Evolutionary conservation across 2,113 vertebrate genomes (phyloP).

Genomic region (Sakesphorus luctuosus): DNA sequence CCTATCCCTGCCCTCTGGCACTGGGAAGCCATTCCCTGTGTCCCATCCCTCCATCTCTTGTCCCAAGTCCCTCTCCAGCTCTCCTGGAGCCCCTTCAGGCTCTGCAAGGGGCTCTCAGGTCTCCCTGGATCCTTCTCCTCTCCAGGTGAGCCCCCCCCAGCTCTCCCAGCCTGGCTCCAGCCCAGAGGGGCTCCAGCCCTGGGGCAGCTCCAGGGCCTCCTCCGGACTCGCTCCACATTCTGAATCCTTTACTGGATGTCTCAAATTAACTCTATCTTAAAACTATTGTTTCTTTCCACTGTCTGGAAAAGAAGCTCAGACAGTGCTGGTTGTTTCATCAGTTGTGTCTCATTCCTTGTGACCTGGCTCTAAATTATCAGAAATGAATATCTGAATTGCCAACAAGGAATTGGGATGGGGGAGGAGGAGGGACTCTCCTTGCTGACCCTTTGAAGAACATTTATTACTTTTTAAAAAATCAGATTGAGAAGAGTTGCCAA

Average conservation of each 20-base stretch:
- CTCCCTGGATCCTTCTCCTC: neutral
- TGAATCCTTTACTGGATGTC: neutral
- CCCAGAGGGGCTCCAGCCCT: neutral
- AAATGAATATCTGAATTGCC: neutral
- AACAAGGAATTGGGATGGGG: neutral
- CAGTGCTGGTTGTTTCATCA: neutral
- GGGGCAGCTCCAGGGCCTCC: rapidly evolving
- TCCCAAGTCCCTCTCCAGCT: neutral
- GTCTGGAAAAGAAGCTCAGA: neutral
- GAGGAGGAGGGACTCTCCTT: neutral
- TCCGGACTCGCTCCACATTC: rapidly evolving
- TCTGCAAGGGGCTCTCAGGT: neutral
- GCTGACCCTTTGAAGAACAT: neutral
- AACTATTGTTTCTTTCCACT: neutral
- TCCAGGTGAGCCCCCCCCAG: neutral
- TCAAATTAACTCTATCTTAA: neutral
- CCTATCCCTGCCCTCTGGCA: rapidly evolving
- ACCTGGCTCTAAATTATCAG: neutral
- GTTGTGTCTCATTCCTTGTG: rapidly evolving
- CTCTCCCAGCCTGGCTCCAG: neutral
- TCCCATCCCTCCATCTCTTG: rapidly evolving
- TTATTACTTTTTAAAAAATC: neutral
- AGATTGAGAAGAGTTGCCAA: neutral
- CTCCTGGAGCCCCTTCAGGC: neutral
- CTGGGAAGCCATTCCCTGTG: neutral